These are phyloP conservation scores for Ptychadena robeensis DNA, from an alignment of 2,797 vertebrate genomes.

Conservation along the genomic window DNA sequence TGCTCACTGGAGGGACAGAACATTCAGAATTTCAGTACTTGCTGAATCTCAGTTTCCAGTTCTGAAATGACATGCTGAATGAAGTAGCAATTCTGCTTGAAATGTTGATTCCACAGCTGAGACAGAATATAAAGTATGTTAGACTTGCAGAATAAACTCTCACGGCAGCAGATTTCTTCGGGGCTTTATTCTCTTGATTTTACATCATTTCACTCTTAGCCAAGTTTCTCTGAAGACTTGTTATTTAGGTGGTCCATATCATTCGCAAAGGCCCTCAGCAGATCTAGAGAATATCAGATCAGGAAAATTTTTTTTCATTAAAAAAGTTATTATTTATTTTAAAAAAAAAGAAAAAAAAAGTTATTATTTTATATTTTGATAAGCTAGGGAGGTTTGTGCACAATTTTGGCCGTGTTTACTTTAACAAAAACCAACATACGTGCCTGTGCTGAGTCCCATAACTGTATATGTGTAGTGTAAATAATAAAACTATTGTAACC, in stretches of 20 bases:
- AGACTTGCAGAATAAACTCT: constrained; percentile 26
- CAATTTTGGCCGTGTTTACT: not conserved
- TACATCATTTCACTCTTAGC: not conserved
- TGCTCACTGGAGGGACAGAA: constrained; percentile 31
- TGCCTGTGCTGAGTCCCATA: not conserved
- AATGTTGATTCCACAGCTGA: constrained; percentile 43
- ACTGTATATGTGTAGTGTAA: not conserved
- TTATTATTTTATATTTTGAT: too few relatives aligned
- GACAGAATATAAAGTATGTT: constrained; percentile 32
- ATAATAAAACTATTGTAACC: not conserved
- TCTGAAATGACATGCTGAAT: constrained; percentile 31
- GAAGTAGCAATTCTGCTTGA: constrained; percentile 40
- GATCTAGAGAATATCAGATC: not conserved
- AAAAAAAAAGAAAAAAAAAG: too few relatives aligned
- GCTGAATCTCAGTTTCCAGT: constrained; percentile 10
- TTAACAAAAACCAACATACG: not conserved
- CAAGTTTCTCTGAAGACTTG: not conserved
- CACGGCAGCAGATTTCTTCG: constrained; percentile 22
- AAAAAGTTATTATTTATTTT: too few relatives aligned
- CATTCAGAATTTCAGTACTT: constrained; percentile 31
- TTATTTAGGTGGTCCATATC: not conserved
- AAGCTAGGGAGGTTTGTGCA: not conserved
- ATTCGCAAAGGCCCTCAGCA: not conserved
- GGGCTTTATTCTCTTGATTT: constrained; percentile 15
- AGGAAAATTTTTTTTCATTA: not conserved